A percentile compares a stretch with the other conserved stretches of the same genome.
Conservation (phyloP, 2,113 vertebrate genomes). For the Amblyopsis rosae region DNA sequence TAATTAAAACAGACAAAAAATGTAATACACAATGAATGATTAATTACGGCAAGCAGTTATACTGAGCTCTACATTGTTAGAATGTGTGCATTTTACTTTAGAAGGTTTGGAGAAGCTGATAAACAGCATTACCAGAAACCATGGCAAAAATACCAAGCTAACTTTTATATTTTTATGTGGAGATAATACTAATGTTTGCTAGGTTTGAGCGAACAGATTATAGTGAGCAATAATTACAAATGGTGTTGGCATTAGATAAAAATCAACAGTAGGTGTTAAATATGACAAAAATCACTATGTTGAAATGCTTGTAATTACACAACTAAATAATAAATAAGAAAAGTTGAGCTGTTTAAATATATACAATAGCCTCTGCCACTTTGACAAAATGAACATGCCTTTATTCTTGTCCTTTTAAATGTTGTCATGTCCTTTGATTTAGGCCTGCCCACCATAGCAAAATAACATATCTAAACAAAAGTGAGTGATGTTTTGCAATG, state of each 20-base stretch:
- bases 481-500: constrained; percentile 52
- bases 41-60: background rate
- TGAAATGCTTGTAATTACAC: background rate
- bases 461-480: constrained; percentile 55
- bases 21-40: background rate
- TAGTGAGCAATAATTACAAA: background rate
- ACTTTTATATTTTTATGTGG: background rate
- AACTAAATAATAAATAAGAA: constrained; percentile 50
- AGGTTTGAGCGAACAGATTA: background rate
- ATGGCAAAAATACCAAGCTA: background rate
- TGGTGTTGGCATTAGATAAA: background rate
- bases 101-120: background rate
- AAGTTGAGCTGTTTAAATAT: constrained; percentile 39
- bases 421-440: constrained; percentile 1
- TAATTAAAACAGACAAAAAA: background rate
- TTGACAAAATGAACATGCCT: background rate
- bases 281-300: background rate
- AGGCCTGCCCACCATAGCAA: constrained; percentile 12
- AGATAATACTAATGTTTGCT: background rate
- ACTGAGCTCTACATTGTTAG: background rate
- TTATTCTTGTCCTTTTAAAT: background rate
- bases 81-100: background rate
- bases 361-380: constrained; percentile 41
- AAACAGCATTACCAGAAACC: background rate
- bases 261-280: background rate